Evolutionary conservation across 2,888 invertebrate genomes (phyloP).

Genomic region (Glomeris marginata): DNA sequence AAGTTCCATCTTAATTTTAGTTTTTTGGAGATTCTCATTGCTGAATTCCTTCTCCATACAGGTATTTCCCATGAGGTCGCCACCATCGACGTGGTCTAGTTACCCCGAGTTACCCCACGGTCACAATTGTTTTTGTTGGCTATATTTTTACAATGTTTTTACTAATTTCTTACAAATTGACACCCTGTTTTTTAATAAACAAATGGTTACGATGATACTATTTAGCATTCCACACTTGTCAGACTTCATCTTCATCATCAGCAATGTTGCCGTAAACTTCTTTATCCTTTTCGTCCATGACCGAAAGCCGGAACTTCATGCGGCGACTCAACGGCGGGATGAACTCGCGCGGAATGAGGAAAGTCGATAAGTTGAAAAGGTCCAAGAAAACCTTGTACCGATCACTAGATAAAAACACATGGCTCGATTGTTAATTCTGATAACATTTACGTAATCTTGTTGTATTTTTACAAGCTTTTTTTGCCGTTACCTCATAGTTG

Average conservation of each 20-base stretch:
- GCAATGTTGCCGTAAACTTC: background rate
- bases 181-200: too few relatives aligned
- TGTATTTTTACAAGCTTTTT: background rate
- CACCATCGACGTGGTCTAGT: too few relatives aligned
- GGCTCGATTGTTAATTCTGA: background rate
- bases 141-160: too few relatives aligned
- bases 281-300: conserved; percentile 16
- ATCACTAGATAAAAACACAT: conserved; percentile 48
- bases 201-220: too few relatives aligned
- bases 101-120: too few relatives aligned
- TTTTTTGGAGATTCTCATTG: too few relatives aligned
- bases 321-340: conserved; percentile 73
- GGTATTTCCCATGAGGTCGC: too few relatives aligned
- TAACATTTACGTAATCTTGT: background rate
- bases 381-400: conserved; percentile 98
- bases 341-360: conserved; percentile 75
- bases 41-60: too few relatives aligned
- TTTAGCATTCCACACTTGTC: too few relatives aligned
- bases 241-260: too few relatives aligned
- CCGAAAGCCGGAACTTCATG: conserved; percentile 59
- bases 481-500: conserved; percentile 66
- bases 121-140: too few relatives aligned
- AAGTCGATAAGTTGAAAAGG: conserved; percentile 91
- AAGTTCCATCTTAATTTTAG: conserved; percentile 19
- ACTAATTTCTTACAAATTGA: too few relatives aligned